These are phyloP conservation scores for Thecocarcelia acutangulata DNA, from an alignment of 2,888 invertebrate species.

Conservation along the genomic window DNA sequence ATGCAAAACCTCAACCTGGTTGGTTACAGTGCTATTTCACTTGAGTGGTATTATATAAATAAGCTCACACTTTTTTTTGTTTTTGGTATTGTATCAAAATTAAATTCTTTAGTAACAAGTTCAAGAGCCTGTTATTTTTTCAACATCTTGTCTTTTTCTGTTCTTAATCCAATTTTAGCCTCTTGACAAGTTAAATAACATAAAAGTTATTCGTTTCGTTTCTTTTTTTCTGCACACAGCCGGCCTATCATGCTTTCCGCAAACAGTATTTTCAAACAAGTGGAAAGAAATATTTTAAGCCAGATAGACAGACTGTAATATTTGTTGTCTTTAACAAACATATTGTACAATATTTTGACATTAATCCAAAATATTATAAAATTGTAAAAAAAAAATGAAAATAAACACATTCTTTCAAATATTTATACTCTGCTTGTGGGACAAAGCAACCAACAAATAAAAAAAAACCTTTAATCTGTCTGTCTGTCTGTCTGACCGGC, in stretches of 20 bases:
- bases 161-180: slow-evolving; percentile 66
- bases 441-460: slow-evolving; percentile 35
- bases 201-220: slow-evolving; percentile 5
- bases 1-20: background rate
- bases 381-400: slow-evolving; percentile 37
- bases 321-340: slow-evolving; percentile 47
- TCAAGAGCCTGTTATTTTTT: slow-evolving; percentile 38
- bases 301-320: slow-evolving; percentile 10
- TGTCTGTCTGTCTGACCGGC: background rate
- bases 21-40: background rate
- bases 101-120: slow-evolving; percentile 25
- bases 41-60: slow-evolving; percentile 4
- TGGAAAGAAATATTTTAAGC: background rate
- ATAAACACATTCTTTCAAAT: slow-evolving; percentile 32
- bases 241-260: background rate
- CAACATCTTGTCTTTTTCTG: slow-evolving; percentile 15
- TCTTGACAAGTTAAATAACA: slow-evolving; percentile 62
- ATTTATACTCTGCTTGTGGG: slow-evolving; percentile 40
- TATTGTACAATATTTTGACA: slow-evolving; percentile 68
- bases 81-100: too few relatives aligned
- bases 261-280: too few relatives aligned
- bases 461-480: slow-evolving; percentile 38
- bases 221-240: background rate
- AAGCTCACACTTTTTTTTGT: background rate
- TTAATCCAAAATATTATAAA: slow-evolving; percentile 67